Conservation (phyloP, 2,113 vertebrate species). For the Zootoca vivipara region DNA sequence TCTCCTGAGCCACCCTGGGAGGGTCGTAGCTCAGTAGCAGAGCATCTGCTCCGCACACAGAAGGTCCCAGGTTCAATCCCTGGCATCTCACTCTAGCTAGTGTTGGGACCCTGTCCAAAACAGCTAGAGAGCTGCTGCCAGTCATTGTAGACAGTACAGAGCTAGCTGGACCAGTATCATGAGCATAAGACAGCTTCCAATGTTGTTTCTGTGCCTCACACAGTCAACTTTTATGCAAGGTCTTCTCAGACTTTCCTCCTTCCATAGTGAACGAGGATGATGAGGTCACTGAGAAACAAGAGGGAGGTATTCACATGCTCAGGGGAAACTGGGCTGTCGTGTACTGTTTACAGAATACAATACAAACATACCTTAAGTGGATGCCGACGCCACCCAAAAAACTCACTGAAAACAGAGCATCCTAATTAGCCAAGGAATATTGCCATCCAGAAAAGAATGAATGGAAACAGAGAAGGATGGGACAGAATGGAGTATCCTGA, state of each 20-base stretch:
- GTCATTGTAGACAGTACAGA: too few relatives aligned
- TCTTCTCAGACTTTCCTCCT: not conserved
- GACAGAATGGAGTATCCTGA: not conserved
- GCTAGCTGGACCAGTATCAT: too few relatives aligned
- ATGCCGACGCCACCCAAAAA: not conserved
- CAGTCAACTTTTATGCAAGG: not conserved
- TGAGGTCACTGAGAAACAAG: not conserved
- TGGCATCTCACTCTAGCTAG: too few relatives aligned
- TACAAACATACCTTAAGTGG: not conserved
- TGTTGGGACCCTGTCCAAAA: too few relatives aligned
- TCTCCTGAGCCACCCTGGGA: too few relatives aligned
- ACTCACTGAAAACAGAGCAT: not conserved
- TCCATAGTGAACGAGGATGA: not conserved
- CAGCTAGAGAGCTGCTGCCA: too few relatives aligned
- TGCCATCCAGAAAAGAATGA: not conserved
- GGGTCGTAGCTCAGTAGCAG: too few relatives aligned
- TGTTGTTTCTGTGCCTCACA: too few relatives aligned
- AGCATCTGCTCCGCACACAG: too few relatives aligned
- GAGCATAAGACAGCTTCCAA: too few relatives aligned
- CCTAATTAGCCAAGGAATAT: not conserved
- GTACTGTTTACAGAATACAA: not conserved
- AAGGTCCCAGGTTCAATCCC: too few relatives aligned
- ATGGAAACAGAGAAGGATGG: not conserved
- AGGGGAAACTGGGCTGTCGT: not conserved
- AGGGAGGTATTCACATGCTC: not conserved